phyloP scores from a whole-genome alignment of 2,888 invertebrate genomes.

The Drosophila multiciliata region DNA sequence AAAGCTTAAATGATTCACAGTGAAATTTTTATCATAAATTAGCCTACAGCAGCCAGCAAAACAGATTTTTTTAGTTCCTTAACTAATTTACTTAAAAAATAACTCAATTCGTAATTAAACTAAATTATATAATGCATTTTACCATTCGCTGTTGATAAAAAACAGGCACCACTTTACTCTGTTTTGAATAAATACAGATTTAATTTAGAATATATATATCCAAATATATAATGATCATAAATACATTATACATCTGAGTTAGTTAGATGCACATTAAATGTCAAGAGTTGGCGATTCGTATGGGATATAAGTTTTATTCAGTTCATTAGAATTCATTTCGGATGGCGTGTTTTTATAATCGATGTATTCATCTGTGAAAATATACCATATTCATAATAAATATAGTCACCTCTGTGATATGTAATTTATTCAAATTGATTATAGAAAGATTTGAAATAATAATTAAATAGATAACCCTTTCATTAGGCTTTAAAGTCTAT shows the following conservation, averaged over 20 bases:
- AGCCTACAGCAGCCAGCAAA: neutral
- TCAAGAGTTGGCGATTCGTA: neutral
- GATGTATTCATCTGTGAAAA: neutral
- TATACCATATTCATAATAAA: neutral
- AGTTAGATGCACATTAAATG: neutral
- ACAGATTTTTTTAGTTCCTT: neutral
- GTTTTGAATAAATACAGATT: neutral
- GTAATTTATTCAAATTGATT: neutral
- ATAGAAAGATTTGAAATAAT: too few relatives aligned
- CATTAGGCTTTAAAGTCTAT: too few relatives aligned
- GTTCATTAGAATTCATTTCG: neutral
- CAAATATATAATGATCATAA: neutral
- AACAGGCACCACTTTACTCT: neutral
- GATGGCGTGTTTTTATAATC: neutral
- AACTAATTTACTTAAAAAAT: neutral
- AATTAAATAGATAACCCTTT: neutral
- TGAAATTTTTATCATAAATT: neutral
- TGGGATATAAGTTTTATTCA: neutral
- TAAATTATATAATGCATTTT: neutral
- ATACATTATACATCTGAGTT: neutral
- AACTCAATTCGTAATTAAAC: neutral
- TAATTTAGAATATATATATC: neutral
- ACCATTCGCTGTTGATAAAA: neutral
- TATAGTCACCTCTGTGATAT: neutral
- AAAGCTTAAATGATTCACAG: neutral